These are phyloP conservation scores for Mythimna impura DNA, from an alignment of 2,888 invertebrate species.

Conservation along the genomic window DNA sequence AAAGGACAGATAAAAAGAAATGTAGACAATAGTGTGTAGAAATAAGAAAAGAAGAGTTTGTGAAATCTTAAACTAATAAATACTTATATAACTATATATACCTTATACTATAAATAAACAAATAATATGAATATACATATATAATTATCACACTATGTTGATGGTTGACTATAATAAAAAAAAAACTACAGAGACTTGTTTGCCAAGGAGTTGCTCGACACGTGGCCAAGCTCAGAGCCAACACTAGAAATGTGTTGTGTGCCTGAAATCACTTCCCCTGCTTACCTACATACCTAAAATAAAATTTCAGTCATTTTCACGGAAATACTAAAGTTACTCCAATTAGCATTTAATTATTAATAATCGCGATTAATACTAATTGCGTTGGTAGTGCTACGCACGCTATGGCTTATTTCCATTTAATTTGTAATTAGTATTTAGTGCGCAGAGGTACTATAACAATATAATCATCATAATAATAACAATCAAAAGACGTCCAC, in stretches of 20 bases:
- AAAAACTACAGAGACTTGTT: too few species aligned
- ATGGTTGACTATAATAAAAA: not conserved
- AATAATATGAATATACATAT: too few species aligned
- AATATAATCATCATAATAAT: conserved; percentile 45
- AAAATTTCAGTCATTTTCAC: conserved; percentile 24
- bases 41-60: too few species aligned
- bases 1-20: too few species aligned
- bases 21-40: too few species aligned
- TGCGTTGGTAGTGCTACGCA: conserved; percentile 36
- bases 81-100: too few species aligned
- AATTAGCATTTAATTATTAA: conserved; percentile 51
- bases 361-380: conserved; percentile 43
- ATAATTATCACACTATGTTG: too few species aligned
- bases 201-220: too few species aligned
- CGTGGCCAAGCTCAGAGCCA: not conserved
- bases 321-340: conserved; percentile 25
- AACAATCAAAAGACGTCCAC: conserved; percentile 48
- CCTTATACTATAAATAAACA: too few species aligned
- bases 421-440: conserved; percentile 45
- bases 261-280: conserved; percentile 1
- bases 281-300: conserved; percentile 4
- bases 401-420: conserved; percentile 44
- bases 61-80: too few species aligned
- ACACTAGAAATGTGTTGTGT: not conserved
- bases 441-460: conserved; percentile 15